Evolutionary conservation across 2,797 vertebrate genomes (phyloP), one percentile per base, ranked within the genome.

Genomic region (Crypturellus tataupa): DNA sequence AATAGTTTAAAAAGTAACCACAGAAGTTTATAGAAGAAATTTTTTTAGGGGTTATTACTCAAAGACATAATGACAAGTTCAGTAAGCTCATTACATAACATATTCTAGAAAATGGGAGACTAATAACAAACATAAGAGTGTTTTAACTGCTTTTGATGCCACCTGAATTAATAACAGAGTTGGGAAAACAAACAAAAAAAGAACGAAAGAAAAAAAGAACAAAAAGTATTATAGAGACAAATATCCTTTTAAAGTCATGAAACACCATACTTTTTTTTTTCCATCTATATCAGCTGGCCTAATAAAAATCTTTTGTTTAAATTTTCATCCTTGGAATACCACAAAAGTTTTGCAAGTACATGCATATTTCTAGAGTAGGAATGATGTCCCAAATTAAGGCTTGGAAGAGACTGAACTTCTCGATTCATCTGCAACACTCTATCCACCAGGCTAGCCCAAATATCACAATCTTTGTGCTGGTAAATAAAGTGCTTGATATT

Each of bases 41-140:
- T 58, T 33, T 40, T 10, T 44, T 35, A 53, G 44, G 4, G 9
- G 7, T 3, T 90, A 68, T 15, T 42, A 90, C 64, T n/a, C 16
- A 27, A 71, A 78, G 6, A 14, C 10, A 60, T 44, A 72, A 77
- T 70, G 33, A 80, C 29, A 80, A 62, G 15, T 18, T 11, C 19
- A 68, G 23, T 2, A 60, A 53, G 16, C 44, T 53, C 10, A 83
- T 86, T 76, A n/a, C 16, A 46, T 40, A 44, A 3, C 0, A 0
- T 63, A 71, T 87, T 8, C 33, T 81, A n/a, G 39, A 39, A 33
- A 55, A 0, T 75, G 11, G 7, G 24, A 60, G 6, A 44, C 3
- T 71, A 31, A 46, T 1, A 51, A 6, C 73, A 7, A 6, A 13
- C 1, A 0, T 60, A 82, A 23, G 3, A 91, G 2, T 29, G 47